A percentile compares a stretch with the other conserved stretches of the same genome.
These are phyloP conservation scores for Drosophila guanche DNA, from an alignment of 1,140 invertebrate genomes.

Conservation along the genomic window DNA sequence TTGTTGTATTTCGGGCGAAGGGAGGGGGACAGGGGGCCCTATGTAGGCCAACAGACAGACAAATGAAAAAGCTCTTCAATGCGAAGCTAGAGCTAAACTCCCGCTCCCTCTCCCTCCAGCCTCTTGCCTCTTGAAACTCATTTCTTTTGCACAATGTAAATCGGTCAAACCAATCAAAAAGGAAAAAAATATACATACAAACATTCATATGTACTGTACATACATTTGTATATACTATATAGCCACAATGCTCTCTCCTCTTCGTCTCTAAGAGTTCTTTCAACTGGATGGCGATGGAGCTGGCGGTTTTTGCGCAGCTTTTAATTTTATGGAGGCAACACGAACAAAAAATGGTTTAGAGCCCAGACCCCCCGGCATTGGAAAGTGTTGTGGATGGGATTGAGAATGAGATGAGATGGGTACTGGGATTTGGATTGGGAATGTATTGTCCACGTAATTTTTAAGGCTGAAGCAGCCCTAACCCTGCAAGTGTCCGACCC, in stretches of 20 bases:
- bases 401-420: constrained; percentile 1
- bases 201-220: neutral
- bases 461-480: constrained; percentile 45
- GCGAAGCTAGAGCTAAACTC: constrained; percentile 1
- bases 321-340: neutral
- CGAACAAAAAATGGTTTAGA: constrained; percentile 3
- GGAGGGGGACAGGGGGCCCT: neutral
- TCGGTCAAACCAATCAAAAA: constrained; percentile 79
- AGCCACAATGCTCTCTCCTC: constrained; percentile 41
- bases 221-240: neutral
- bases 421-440: neutral
- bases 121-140: constrained; percentile 44
- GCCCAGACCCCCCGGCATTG: constrained; percentile 17
- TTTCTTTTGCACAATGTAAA: constrained; percentile 80
- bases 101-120: constrained; percentile 1
- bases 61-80: constrained; percentile 54
- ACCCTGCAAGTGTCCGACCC: constrained; percentile 17
- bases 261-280: constrained; percentile 38
- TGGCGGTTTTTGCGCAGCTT: constrained; percentile 16
- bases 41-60: constrained; percentile 54
- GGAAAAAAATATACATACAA: constrained; percentile 14
- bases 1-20: too few relatives aligned
- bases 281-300: constrained; percentile 15
- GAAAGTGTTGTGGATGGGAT: constrained; percentile 38
- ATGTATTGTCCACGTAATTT: constrained; percentile 33